These are phyloP conservation scores for Nebria ingens DNA, from an alignment of 1,140 invertebrate species.

Conservation along the genomic window DNA sequence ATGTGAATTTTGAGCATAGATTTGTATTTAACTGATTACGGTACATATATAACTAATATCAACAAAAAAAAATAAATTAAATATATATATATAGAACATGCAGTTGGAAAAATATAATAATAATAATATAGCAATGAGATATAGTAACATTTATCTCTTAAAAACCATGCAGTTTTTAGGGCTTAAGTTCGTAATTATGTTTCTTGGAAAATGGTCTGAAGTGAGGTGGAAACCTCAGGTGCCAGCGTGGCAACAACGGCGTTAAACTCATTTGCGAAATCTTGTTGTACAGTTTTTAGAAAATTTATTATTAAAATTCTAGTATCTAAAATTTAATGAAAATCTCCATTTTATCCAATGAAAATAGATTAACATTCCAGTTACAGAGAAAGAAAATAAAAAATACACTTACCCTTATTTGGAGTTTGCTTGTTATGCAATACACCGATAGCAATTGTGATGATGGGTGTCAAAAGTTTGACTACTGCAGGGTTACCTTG, in stretches of 20 bases:
- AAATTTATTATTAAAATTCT: slow-evolving; percentile 39
- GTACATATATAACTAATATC: not conserved
- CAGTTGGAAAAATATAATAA: not conserved
- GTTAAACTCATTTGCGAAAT: slow-evolving; percentile 47
- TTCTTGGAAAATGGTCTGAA: not conserved
- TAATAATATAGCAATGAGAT: not conserved
- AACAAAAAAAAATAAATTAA: not conserved
- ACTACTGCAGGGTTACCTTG: slow-evolving; percentile 42
- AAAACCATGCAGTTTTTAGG: not conserved
- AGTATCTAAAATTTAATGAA: slow-evolving; percentile 34
- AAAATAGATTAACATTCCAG: slow-evolving; percentile 10
- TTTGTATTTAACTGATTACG: not conserved
- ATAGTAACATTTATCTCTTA: not conserved
- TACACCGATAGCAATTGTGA: slow-evolving; percentile 42
- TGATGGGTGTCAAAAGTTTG: slow-evolving; percentile 40
- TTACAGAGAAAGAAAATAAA: not conserved
- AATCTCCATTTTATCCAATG: slow-evolving; percentile 13
- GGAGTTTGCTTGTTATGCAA: slow-evolving; percentile 40
- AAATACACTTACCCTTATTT: slow-evolving; percentile 34
- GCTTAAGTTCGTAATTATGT: not conserved
- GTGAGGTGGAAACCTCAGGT: slow-evolving; percentile 25
- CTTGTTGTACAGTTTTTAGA: slow-evolving; percentile 39
- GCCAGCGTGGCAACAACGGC: slow-evolving; percentile 32
- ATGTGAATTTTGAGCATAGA: not conserved
- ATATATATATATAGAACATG: not conserved